Percentiles rank a stretch among this genome's conserved stretches.
Evolutionary conservation across 2,888 invertebrate species (phyloP).

Genomic region (Vesta saturnalis): DNA sequence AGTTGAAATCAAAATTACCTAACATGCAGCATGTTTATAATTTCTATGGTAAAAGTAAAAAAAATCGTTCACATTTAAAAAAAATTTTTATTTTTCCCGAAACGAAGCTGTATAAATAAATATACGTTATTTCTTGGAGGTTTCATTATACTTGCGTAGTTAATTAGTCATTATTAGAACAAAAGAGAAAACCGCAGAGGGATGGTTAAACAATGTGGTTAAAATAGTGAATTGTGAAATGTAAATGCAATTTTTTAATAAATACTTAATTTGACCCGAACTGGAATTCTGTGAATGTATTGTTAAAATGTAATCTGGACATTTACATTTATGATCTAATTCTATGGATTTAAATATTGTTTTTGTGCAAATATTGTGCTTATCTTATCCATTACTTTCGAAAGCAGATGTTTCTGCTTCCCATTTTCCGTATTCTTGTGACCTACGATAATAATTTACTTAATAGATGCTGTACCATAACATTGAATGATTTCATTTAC

Average conservation of each 20-base stretch:
- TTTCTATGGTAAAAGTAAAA: not conserved
- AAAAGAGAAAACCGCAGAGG: not conserved
- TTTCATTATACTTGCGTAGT: not conserved
- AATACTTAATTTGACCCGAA: no score
- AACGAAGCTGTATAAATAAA: not conserved
- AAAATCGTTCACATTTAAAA: not conserved
- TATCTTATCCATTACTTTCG: no score
- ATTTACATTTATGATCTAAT: no score
- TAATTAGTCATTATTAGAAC: not conserved
- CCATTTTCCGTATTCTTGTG: no score
- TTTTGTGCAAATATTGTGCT: no score
- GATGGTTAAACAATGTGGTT: not conserved
- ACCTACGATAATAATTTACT: no score
- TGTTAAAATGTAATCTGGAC: no score
- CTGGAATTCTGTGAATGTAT: no score
- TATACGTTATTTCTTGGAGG: not conserved
- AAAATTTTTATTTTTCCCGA: not conserved
- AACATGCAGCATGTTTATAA: not conserved
- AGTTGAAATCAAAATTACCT: conserved; percentile 23
- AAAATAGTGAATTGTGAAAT: not conserved
- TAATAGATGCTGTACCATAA: no score
- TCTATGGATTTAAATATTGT: no score
- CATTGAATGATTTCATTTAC: no score
- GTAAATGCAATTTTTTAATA: not conserved
- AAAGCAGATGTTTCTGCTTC: no score